phyloP scores from a whole-genome alignment of 2,113 vertebrate genomes.

The Neodon shergylaensis region DNA sequence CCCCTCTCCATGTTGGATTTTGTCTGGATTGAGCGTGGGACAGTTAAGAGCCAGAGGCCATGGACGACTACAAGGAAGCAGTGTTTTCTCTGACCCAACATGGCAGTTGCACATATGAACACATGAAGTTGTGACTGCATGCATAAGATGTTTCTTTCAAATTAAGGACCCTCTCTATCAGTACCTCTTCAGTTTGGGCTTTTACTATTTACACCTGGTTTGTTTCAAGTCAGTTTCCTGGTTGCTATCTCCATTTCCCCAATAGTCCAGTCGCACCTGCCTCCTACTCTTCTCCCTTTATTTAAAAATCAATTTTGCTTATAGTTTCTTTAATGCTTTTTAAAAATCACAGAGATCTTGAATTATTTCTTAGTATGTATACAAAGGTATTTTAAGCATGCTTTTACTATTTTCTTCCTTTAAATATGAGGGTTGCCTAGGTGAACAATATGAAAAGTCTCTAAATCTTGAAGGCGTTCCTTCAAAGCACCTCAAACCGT shows the following conservation, averaged over 20 bases:
- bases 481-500: background rate
- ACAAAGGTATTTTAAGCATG: background rate
- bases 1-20: background rate
- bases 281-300: background rate
- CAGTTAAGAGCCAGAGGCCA: background rate
- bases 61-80: background rate
- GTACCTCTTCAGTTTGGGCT: background rate
- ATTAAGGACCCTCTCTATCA: background rate
- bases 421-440: background rate
- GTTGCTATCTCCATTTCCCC: background rate
- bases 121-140: background rate
- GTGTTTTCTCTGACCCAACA: background rate
- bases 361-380: constrained; percentile 22
- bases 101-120: no score
- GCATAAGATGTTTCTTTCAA: background rate
- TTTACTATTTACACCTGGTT: background rate
- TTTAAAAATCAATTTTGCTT: background rate
- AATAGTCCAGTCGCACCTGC: background rate
- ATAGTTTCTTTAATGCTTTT: background rate
- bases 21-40: background rate
- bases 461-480: background rate
- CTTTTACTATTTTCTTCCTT: constrained; percentile 7
- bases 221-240: background rate
- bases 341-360: background rate
- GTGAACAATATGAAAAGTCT: background rate